phyloP scores from a whole-genome alignment of 2,797 vertebrate genomes.

The Pantherophis alleghaniensis region DNA sequence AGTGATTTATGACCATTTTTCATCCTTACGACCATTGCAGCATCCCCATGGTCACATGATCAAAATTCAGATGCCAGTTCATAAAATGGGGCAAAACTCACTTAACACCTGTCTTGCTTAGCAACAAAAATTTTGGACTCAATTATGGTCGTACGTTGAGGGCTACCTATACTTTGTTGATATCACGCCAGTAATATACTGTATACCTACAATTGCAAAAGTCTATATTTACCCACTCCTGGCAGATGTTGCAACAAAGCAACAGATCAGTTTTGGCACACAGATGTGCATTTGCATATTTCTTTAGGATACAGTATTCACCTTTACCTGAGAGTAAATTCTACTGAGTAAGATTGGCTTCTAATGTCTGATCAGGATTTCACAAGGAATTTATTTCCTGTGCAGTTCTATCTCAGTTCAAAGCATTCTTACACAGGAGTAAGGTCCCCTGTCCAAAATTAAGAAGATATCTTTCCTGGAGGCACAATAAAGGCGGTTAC shows the following conservation, averaged over 20 bases:
- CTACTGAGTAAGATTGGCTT: neutral
- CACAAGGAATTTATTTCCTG: neutral
- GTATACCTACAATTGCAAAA: neutral
- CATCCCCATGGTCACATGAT: neutral
- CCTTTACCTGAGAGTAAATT: neutral
- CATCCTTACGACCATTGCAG: neutral
- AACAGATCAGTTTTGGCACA: neutral
- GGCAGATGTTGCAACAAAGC: neutral
- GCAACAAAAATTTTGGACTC: neutral
- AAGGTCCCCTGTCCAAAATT: neutral
- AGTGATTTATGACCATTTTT: neutral
- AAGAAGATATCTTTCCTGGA: neutral
- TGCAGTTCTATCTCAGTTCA: neutral
- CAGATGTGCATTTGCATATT: neutral
- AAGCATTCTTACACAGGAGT: neutral
- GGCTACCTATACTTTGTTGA: neutral
- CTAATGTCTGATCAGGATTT: neutral
- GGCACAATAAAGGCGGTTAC: neutral
- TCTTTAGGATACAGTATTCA: no score
- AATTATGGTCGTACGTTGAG: neutral
- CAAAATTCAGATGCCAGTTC: neutral
- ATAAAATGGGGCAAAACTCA: neutral
- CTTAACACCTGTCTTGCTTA: neutral
- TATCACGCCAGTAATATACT: neutral
- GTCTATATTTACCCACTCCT: neutral